A percentile compares a stretch with the other conserved stretches of the same genome.
These are phyloP conservation scores for Hololepta plana DNA, from an alignment of 2,888 invertebrate genomes.

Conservation along the genomic window DNA sequence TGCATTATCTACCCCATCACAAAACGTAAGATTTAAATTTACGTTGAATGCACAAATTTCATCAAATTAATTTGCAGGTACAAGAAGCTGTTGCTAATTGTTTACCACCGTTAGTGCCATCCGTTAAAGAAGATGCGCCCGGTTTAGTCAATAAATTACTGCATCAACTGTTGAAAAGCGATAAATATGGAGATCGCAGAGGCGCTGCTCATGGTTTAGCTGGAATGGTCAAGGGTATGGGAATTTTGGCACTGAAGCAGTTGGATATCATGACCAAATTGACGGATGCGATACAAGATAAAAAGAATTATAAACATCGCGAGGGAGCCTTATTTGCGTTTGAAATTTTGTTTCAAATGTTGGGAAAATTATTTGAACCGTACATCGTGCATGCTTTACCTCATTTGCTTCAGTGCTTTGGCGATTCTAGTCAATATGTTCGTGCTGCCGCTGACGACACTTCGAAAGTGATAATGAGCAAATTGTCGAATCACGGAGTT, in stretches of 20 bases:
- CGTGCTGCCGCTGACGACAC: slow-evolving; percentile 93
- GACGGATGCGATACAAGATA: slow-evolving; percentile 87
- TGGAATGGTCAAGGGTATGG: slow-evolving; percentile 91
- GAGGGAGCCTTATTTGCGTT: slow-evolving; percentile 95
- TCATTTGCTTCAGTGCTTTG: slow-evolving; percentile 85
- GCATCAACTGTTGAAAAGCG: slow-evolving; percentile 72
- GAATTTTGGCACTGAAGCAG: slow-evolving; percentile 87
- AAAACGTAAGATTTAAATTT: slow-evolving; percentile 24
- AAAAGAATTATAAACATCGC: slow-evolving; percentile 83
- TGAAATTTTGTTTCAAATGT: slow-evolving; percentile 88
- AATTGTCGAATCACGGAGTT: slow-evolving; percentile 91
- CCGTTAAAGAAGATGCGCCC: slow-evolving; percentile 81
- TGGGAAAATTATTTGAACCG: slow-evolving; percentile 94
- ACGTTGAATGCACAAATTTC: background rate
- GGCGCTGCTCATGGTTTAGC: slow-evolving; percentile 97
- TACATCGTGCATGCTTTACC: slow-evolving; percentile 96
- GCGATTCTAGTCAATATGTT: slow-evolving; percentile 89
- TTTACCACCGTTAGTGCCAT: slow-evolving; percentile 81
- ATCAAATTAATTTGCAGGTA: background rate
- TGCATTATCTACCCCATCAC: slow-evolving; percentile 89
- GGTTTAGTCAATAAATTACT: slow-evolving; percentile 74
- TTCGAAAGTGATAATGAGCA: slow-evolving; percentile 87
- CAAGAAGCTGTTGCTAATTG: slow-evolving; percentile 97
- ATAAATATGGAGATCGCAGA: slow-evolving; percentile 80
- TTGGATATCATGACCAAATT: slow-evolving; percentile 89